These are phyloP conservation scores for Acromyrmex heyeri DNA, from an alignment of 1,140 invertebrate species.

Conservation along the genomic window DNA sequence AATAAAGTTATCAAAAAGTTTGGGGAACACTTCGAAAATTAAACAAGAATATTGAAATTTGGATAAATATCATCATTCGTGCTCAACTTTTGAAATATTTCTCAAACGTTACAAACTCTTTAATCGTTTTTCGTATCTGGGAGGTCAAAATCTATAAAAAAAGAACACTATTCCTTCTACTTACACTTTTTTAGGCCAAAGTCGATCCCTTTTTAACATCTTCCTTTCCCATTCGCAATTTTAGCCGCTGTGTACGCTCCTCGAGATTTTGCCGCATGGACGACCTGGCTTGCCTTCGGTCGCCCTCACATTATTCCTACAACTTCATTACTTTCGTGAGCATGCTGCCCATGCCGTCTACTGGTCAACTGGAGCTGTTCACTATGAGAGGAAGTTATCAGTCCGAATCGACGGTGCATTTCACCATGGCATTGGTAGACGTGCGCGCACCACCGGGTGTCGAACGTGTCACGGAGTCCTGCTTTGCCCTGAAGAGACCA, in stretches of 20 bases:
- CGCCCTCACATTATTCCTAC: constrained; percentile 94
- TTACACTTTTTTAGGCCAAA: too few relatives aligned
- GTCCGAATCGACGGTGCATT: constrained; percentile 90
- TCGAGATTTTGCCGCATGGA: constrained; percentile 89
- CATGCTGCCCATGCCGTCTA: constrained; percentile 91
- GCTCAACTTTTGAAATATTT: too few relatives aligned
- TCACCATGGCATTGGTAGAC: constrained; percentile 91
- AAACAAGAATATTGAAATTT: too few relatives aligned
- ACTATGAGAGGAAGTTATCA: constrained; percentile 94
- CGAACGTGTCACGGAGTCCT: constrained; percentile 88
- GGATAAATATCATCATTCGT: too few relatives aligned
- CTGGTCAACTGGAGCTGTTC: constrained; percentile 92
- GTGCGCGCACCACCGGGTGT: constrained; percentile 89
- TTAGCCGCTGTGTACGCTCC: constrained; percentile 93
- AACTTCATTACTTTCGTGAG: constrained; percentile 97
- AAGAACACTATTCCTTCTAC: too few relatives aligned
- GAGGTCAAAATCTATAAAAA: too few relatives aligned
- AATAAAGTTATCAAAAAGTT: too few relatives aligned
- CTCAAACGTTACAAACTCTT: too few relatives aligned
- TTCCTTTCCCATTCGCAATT: constrained; percentile 75
- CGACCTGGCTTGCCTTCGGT: constrained; percentile 91
- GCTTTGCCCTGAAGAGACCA: constrained; percentile 89
- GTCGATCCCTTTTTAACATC: too few relatives aligned
- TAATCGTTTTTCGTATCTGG: too few relatives aligned
- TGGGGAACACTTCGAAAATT: too few relatives aligned